A percentile compares a stretch with the other conserved stretches of the same genome.
These are phyloP conservation scores for Syngnathus floridae DNA, from an alignment of 2,113 vertebrate species.

Conservation along the genomic window DNA sequence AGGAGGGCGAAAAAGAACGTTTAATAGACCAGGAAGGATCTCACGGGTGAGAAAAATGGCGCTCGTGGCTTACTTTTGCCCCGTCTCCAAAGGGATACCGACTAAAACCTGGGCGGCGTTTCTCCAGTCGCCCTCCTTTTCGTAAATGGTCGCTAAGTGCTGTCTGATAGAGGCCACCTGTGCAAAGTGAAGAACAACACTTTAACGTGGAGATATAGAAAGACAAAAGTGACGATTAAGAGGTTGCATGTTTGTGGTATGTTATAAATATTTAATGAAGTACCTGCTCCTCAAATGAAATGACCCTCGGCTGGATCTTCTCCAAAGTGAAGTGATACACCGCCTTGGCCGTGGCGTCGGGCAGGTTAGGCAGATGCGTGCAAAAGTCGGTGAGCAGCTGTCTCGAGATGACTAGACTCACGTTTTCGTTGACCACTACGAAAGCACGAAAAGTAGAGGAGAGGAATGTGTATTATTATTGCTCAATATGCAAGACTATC, in stretches of 20 bases:
- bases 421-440: slow-evolving; percentile 96
- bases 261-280: slow-evolving; percentile 13
- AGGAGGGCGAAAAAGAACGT: slow-evolving; percentile 15
- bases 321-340: slow-evolving; percentile 97
- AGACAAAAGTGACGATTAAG: neutral
- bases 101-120: slow-evolving; percentile 96
- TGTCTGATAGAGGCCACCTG: slow-evolving; percentile 97
- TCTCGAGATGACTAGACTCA: slow-evolving; percentile 95
- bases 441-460: neutral
- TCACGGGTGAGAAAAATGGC: neutral
- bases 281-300: slow-evolving; percentile 98
- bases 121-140: slow-evolving; percentile 98
- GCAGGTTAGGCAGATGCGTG: slow-evolving; percentile 87
- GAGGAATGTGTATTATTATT: neutral
- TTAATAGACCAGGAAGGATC: neutral
- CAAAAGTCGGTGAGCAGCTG: slow-evolving; percentile 97
- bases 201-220: too few species aligned
- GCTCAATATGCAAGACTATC: neutral
- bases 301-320: slow-evolving; percentile 96
- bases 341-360: slow-evolving; percentile 90
- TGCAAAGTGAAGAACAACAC: neutral
- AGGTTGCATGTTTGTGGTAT: too few species aligned
- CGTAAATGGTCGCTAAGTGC: slow-evolving; percentile 97
- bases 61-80: slow-evolving; percentile 80
- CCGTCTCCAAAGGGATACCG: slow-evolving; percentile 95